Conservation (phyloP, 2,113 vertebrate genomes). For the Pseudonaja textilis region DNA sequence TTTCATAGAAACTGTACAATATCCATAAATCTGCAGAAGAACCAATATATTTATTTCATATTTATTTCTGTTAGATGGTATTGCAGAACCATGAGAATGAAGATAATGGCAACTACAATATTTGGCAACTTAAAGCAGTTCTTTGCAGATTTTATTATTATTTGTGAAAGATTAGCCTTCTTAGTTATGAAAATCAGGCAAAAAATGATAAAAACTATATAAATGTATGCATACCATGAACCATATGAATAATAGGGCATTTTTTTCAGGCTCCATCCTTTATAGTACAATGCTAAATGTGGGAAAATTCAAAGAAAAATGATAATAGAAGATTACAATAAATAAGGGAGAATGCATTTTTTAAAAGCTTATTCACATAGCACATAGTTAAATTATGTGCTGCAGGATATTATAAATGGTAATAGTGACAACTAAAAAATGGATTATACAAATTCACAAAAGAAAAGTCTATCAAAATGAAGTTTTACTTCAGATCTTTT, state of each 20-base stretch:
- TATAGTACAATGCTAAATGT: background rate
- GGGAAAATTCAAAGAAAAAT: background rate
- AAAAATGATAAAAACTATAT: background rate
- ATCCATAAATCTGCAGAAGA: background rate
- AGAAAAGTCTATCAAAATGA: background rate
- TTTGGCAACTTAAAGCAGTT: background rate
- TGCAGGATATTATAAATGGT: background rate
- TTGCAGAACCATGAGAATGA: background rate
- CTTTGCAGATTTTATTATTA: background rate
- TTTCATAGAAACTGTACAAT: background rate
- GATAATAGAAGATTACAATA: background rate
- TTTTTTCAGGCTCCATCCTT: background rate
- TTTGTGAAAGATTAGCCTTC: background rate
- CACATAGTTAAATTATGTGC: background rate
- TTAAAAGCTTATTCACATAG: background rate
- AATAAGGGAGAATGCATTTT: background rate
- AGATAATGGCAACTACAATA: background rate
- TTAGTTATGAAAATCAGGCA: background rate
- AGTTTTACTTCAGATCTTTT: background rate
- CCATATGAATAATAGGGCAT: background rate
- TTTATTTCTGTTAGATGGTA: background rate
- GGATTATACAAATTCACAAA: background rate
- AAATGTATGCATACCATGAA: background rate
- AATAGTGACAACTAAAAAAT: background rate
- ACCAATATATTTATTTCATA: background rate